Conservation (phyloP, 2,797 vertebrate genomes). For the Eidolon dupreanum region DNA sequence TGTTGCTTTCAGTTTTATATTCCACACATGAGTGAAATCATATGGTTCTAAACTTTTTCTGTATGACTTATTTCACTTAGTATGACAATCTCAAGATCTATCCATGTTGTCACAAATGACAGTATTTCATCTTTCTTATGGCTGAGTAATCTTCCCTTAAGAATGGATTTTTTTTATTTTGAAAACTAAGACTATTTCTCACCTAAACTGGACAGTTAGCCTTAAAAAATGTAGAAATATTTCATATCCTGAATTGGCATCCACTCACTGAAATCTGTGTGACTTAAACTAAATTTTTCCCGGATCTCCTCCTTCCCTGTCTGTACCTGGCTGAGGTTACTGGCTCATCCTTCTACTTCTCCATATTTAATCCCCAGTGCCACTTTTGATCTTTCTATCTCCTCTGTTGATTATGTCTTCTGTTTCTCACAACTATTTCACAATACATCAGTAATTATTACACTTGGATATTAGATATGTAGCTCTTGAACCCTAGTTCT, state of each 20-base stretch:
- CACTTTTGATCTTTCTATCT: neutral
- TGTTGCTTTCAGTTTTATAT: no score
- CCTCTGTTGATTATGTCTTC: neutral
- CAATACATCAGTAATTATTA: neutral
- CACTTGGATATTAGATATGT: no score
- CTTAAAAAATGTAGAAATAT: neutral
- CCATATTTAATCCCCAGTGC: neutral
- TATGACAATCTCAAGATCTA: no score
- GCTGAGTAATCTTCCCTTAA: neutral
- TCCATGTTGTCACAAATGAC: no score
- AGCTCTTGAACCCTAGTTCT: neutral
- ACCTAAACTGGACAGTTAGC: neutral
- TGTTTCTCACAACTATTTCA: neutral
- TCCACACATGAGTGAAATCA: no score
- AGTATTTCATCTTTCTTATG: no score
- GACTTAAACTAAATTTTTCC: no score
- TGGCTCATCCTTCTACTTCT: fast-evolving
- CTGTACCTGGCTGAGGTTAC: neutral
- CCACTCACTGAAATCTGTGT: fast-evolving
- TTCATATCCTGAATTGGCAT: neutral
- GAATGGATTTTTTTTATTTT: neutral
- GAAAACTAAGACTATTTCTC: neutral
- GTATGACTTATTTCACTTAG: no score
- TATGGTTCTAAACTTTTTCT: no score
- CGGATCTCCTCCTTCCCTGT: neutral